phyloP scores from a whole-genome alignment of 2,797 vertebrate species.

The Triplophysa yarkandensis region DNA sequence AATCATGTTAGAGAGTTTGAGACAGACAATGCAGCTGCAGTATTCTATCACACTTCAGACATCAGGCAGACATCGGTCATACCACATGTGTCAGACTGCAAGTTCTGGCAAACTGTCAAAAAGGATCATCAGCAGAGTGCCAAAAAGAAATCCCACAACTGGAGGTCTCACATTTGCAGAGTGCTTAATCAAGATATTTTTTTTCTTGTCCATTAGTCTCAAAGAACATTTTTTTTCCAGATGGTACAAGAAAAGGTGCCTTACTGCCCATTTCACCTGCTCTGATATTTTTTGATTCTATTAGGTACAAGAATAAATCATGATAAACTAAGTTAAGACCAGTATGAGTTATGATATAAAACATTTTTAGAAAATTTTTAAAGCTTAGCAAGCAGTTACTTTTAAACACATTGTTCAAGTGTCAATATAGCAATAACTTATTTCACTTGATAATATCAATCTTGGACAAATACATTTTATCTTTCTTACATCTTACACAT shows the following conservation, averaged over 20 bases:
- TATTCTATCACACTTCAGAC: conserved; percentile 19
- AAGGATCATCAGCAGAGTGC: conserved; percentile 10
- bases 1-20: conserved; percentile 21
- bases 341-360: not conserved
- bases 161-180: not conserved
- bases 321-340: not conserved
- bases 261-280: conserved; percentile 3
- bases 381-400: not conserved
- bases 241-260: conserved; percentile 1
- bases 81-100: not conserved
- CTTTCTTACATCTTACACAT: not conserved
- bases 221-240: not conserved
- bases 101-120: conserved; percentile 3
- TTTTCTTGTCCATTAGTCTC: conserved; percentile 4
- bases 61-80: conserved; percentile 6
- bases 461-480: not conserved
- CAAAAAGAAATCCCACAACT: conserved; percentile 14
- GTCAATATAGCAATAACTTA: not conserved
- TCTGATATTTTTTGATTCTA: conserved; percentile 1
- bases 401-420: not conserved
- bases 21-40: conserved; percentile 41
- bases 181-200: not conserved
- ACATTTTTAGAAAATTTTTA: not conserved
- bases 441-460: conserved; percentile 4
- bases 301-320: conserved; percentile 6